These are phyloP conservation scores for Megathymus violae DNA, from an alignment of 1,140 invertebrate genomes.

Conservation along the genomic window DNA sequence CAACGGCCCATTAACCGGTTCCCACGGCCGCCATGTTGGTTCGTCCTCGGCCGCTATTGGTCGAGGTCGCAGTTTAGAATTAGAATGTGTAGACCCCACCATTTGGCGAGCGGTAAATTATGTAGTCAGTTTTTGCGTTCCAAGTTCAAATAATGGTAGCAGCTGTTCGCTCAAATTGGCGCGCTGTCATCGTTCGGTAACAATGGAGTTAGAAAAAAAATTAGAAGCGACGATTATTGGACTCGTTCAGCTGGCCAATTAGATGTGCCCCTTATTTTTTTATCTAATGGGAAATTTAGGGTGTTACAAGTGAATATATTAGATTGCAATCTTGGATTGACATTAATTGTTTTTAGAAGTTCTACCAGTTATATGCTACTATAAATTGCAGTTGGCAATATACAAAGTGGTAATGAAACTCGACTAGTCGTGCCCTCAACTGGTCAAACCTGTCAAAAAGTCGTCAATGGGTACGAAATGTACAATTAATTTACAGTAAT, in stretches of 20 bases:
- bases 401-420: too few species aligned
- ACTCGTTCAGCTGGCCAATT: slow-evolving; percentile 35
- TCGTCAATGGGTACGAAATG: too few species aligned
- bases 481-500: too few species aligned
- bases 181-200: slow-evolving; percentile 53
- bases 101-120: slow-evolving; percentile 81
- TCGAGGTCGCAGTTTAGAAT: slow-evolving; percentile 78
- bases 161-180: slow-evolving; percentile 51
- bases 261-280: slow-evolving; percentile 33
- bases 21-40: slow-evolving; percentile 79
- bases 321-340: too few species aligned
- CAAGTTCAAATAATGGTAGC: slow-evolving; percentile 74
- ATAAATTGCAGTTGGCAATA: too few species aligned
- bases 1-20: slow-evolving; percentile 81
- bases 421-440: too few species aligned
- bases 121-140: slow-evolving; percentile 71
- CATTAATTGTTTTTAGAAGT: too few species aligned
- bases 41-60: slow-evolving; percentile 80
- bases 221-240: slow-evolving; percentile 43
- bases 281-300: too few species aligned
- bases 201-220: slow-evolving; percentile 63
- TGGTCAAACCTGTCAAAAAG: too few species aligned
- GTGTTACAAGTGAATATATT: too few species aligned
- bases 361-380: too few species aligned
- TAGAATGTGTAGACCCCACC: slow-evolving; percentile 81